phyloP scores from a whole-genome alignment of 2,797 vertebrate genomes.

The Antennarius maculatus region DNA sequence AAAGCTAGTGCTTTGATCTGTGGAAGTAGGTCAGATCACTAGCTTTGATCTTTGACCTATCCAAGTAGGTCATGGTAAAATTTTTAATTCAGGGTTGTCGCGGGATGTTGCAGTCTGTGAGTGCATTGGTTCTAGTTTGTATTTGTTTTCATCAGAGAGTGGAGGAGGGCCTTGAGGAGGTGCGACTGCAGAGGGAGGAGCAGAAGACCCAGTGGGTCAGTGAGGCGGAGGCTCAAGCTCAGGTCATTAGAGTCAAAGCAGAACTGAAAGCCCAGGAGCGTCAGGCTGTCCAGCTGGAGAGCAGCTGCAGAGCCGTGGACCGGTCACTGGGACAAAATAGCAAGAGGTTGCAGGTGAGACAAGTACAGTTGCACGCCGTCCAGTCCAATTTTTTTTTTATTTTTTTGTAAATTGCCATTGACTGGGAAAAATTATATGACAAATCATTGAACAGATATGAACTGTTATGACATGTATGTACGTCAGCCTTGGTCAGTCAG shows the following conservation, averaged over 20 bases:
- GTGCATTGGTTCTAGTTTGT: background rate
- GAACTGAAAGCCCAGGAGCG: slow-evolving; percentile 93
- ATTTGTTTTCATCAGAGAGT: slow-evolving; percentile 78
- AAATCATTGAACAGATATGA: background rate
- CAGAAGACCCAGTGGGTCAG: slow-evolving; percentile 91
- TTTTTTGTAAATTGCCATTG: background rate
- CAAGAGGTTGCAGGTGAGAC: slow-evolving; percentile 89
- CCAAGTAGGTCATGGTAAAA: no score
- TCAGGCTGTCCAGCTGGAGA: slow-evolving; percentile 92
- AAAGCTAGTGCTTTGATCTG: no score
- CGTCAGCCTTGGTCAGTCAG: background rate
- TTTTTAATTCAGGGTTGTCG: background rate
- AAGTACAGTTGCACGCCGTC: background rate
- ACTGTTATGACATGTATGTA: no score
- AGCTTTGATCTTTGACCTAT: no score
- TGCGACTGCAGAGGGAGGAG: slow-evolving; percentile 88
- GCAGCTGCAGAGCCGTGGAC: slow-evolving; percentile 92
- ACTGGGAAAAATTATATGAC: background rate
- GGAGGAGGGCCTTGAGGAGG: slow-evolving; percentile 90
- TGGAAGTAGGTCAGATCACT: no score
- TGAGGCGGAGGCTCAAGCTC: slow-evolving; percentile 90
- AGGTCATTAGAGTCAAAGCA: slow-evolving; percentile 88
- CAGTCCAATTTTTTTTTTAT: background rate
- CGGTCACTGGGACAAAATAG: slow-evolving; percentile 90
- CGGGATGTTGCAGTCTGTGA: no score